Evolutionary conservation across 2,797 vertebrate species (phyloP).

Genomic region (Artibeus lituratus): DNA sequence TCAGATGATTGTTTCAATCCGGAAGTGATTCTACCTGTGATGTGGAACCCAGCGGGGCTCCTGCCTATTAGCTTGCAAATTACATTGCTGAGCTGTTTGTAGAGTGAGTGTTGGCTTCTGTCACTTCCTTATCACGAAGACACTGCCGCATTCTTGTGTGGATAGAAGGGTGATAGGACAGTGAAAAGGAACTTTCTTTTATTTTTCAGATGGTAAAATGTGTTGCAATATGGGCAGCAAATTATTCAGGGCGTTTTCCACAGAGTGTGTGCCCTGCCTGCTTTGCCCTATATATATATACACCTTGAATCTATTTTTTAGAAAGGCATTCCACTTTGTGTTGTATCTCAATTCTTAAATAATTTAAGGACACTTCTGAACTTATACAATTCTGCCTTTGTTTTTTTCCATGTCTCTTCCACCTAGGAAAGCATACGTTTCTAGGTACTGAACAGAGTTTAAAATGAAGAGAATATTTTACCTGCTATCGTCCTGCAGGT

Average conservation of each 20-base stretch:
- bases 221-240: background rate
- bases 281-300: slow-evolving; percentile 43
- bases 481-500: slow-evolving; percentile 26
- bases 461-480: slow-evolving; percentile 67
- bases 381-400: slow-evolving; percentile 70
- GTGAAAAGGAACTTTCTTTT: slow-evolving; percentile 51
- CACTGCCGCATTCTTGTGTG: slow-evolving; percentile 13
- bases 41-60: background rate
- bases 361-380: slow-evolving; percentile 58
- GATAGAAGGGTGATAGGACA: slow-evolving; percentile 11
- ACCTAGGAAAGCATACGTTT: slow-evolving; percentile 65
- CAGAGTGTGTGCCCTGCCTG: background rate
- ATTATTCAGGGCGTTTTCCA: slow-evolving; percentile 37
- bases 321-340: slow-evolving; percentile 62
- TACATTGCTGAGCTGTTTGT: background rate
- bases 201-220: slow-evolving; percentile 37
- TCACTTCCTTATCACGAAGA: background rate
- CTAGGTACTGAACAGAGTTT: slow-evolving; percentile 56
- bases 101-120: background rate
- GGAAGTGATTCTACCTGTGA: background rate
- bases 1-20: background rate
- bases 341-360: slow-evolving; percentile 65
- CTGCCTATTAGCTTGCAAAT: background rate
- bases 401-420: slow-evolving; percentile 70
- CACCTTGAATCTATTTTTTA: slow-evolving; percentile 59